Evolutionary conservation across 2,797 vertebrate genomes (phyloP).

Genomic region (Ataeniobius toweri): DNA sequence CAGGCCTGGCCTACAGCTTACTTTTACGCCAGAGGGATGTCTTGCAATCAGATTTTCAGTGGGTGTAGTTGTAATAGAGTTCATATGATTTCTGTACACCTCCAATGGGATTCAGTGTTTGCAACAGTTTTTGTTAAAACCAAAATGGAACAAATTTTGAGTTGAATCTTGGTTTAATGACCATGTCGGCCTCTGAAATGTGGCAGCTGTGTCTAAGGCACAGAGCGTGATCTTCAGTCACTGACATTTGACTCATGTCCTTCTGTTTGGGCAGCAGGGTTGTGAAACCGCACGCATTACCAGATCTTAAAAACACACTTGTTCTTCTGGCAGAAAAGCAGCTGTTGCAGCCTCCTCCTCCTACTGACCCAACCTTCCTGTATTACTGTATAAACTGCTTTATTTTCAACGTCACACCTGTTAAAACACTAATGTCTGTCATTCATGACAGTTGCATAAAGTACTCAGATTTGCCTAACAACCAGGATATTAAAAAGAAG

Average conservation of each 20-base stretch:
- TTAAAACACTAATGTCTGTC: background rate
- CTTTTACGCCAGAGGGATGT: constrained; percentile 25
- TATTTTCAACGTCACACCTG: constrained; percentile 6
- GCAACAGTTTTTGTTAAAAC: background rate
- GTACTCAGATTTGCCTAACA: background rate
- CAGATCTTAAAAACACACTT: constrained; percentile 42
- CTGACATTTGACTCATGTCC: constrained; percentile 42
- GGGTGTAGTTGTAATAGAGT: background rate
- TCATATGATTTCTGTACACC: background rate
- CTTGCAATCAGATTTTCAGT: constrained; percentile 7
- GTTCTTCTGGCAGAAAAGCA: constrained; percentile 37
- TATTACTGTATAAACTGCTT: background rate
- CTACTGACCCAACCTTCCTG: constrained; percentile 8
- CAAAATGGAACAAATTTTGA: constrained; percentile 1
- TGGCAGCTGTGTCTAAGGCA: constrained; percentile 8
- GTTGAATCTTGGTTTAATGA: background rate
- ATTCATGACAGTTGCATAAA: background rate
- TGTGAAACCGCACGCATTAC: constrained; percentile 56
- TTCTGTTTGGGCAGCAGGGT: constrained; percentile 29
- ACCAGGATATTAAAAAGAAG: too few species aligned
- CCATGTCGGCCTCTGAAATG: background rate
- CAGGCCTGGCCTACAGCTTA: constrained; percentile 13
- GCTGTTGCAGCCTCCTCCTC: constrained; percentile 18
- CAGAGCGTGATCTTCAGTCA: constrained; percentile 34
- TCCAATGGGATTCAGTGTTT: background rate